Conservation (phyloP, 2,888 invertebrate genomes). For the Ptilodon capucinus region DNA sequence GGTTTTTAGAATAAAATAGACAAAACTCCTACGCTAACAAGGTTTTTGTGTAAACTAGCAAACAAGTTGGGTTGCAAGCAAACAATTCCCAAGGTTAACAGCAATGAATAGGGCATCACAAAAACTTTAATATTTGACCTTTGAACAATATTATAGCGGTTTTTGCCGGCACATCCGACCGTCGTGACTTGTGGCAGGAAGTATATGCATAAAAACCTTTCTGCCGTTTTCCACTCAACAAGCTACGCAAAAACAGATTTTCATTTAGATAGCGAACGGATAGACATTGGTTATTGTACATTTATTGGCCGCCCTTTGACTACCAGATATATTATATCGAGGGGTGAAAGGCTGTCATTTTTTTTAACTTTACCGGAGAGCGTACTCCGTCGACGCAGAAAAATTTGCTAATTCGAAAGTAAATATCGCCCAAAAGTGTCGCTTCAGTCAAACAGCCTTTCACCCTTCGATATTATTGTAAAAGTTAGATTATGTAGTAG, state of each 20-base stretch:
- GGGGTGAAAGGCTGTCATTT: too few species aligned
- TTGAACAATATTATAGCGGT: slow-evolving; percentile 27
- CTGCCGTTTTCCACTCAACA: slow-evolving; percentile 31
- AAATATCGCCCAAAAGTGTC: too few species aligned
- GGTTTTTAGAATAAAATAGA: not conserved
- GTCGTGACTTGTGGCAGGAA: slow-evolving; percentile 21
- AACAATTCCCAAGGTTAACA: slow-evolving; percentile 10
- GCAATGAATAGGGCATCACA: slow-evolving; percentile 1
- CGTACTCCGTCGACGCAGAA: too few species aligned
- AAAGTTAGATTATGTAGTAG: too few species aligned
- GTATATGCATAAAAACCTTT: slow-evolving; percentile 24
- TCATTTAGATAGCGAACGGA: slow-evolving; percentile 15
- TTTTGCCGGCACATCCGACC: slow-evolving; percentile 25
- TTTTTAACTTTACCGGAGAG: too few species aligned
- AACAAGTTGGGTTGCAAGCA: not conserved
- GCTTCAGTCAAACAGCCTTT: too few species aligned
- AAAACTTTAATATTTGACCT: slow-evolving; percentile 30
- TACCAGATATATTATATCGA: too few species aligned
- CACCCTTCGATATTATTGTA: too few species aligned
- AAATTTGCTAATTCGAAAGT: too few species aligned
- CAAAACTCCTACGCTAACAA: not conserved
- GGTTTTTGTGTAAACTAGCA: not conserved
- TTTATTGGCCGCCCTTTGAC: too few species aligned
- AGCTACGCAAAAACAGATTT: slow-evolving; percentile 14
- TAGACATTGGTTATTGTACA: slow-evolving; percentile 23